Evolutionary conservation across 1,140 invertebrate genomes (phyloP), one percentile per base, ranked within the genome.

Genomic region (Argopecten irradians): DNA sequence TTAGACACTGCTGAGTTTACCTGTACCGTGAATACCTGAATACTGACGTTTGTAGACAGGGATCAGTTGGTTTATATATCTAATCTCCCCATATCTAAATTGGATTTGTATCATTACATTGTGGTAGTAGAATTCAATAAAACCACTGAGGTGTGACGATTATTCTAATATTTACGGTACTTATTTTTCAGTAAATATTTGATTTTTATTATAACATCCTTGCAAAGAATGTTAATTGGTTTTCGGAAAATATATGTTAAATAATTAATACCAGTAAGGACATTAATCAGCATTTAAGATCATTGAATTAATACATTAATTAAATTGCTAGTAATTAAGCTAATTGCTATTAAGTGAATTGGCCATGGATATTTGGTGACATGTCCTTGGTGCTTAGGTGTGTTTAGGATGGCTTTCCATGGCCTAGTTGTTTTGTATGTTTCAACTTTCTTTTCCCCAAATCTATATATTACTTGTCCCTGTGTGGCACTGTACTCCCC

Each of bases 41-140:
- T 46, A 11, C 43, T 46, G 7, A 5, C 14, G 5, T 3, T 28
- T 8, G 55, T 28, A 71, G 55, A 71, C 55, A 28, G 22, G 55
- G 55, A 71, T 71, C 55, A 71, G n/a, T 16, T 16, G n/a, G 22
- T 71, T n/a, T 71, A 71, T 71, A 11, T n/a, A 28, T n/a, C 22
- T 71, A 71, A 71, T 71, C 55, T 71, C 28, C 28, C n/a, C n/a
- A 71, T 71, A 71, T 71, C 55, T 71, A 28, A 71, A 71, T 71
- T 71, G 55, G 55, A 71, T 71, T 71, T 71, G 8, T 71, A 71
- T 71, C n/a, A 22, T 16, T 71, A 71, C 55, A 71, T n/a, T 71
- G 1, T 71, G n/a, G 16, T 28, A n/a, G 28, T 71, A 71, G 28
- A 28, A 28, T 28, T 71, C 5, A 71, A 71, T n/a, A 71, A 71